Conservation (phyloP, 1,140 invertebrate genomes). For the Bemisia tabaci region DNA sequence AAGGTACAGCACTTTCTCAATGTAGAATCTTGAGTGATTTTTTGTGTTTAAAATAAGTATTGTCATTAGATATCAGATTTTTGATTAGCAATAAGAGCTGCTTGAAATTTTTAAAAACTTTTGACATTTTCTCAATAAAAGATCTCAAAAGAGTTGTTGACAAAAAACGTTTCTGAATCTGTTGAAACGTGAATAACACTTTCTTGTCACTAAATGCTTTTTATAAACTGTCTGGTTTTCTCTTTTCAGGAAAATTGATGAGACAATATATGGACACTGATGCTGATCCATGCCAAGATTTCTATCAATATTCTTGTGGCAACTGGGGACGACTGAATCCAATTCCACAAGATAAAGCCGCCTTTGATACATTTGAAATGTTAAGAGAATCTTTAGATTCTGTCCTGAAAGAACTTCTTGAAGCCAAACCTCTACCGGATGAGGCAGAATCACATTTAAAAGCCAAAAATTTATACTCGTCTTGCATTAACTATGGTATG, state of each 20-base stretch:
- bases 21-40: too few species aligned
- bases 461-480: slow-evolving; percentile 64
- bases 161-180: too few species aligned
- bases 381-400: slow-evolving; percentile 57
- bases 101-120: too few species aligned
- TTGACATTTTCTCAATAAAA: too few species aligned
- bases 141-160: too few species aligned
- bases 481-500: slow-evolving; percentile 67
- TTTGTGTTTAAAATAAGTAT: too few species aligned
- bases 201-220: too few species aligned
- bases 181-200: too few species aligned
- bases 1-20: too few species aligned
- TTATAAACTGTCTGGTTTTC: too few species aligned
- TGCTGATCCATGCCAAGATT: slow-evolving; percentile 76
- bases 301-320: slow-evolving; percentile 81
- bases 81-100: too few species aligned
- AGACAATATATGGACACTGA: slow-evolving; percentile 57
- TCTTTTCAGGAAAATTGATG: slow-evolving; percentile 37
- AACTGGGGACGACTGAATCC: slow-evolving; percentile 71
- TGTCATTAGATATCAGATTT: too few species aligned
- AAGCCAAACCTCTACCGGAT: slow-evolving; percentile 30
- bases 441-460: slow-evolving; percentile 43
- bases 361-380: slow-evolving; percentile 70
- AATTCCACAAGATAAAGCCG: slow-evolving; percentile 68
- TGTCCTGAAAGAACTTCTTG: slow-evolving; percentile 51